A percentile compares a stretch with the other conserved stretches of the same genome.
Conservation (phyloP, 2,888 invertebrate species). For the Dryobota labecula region DNA sequence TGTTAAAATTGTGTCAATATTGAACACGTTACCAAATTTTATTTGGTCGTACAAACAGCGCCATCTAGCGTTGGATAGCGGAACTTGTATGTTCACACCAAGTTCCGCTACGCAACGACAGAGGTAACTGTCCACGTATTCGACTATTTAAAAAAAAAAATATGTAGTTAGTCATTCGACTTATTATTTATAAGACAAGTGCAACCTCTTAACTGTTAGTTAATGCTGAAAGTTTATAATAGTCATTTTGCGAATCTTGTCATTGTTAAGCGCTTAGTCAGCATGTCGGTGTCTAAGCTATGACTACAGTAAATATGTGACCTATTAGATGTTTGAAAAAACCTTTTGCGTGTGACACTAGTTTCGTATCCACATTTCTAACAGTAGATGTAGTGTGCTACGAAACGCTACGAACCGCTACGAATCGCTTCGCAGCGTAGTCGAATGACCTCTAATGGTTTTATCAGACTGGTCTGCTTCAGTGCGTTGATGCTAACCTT, state of each 20-base stretch:
- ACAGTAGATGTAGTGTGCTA: not conserved
- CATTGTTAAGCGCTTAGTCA: not conserved
- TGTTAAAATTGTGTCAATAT: not conserved
- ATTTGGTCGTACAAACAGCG: not conserved
- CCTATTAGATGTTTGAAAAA: not conserved
- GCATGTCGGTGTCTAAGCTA: not conserved
- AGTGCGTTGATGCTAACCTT: not conserved
- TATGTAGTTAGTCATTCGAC: not conserved
- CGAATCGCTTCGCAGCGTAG: constrained; percentile 11
- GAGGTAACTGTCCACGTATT: constrained; percentile 11
- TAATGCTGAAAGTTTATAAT: not conserved
- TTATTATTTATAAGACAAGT: not conserved
- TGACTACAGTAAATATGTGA: not conserved
- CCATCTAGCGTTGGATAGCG: constrained; percentile 27
- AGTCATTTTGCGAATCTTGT: not conserved
- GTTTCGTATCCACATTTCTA: not conserved
- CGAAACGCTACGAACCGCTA: constrained; percentile 22
- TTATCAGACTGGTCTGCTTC: not conserved
- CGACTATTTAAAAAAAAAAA: not conserved
- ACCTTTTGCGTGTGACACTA: not conserved
- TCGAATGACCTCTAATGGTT: not conserved
- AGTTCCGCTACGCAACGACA: constrained; percentile 17
- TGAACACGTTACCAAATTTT: not conserved
- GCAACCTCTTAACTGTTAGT: not conserved
- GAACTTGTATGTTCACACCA: not conserved